Evolutionary conservation across 2,797 vertebrate genomes (phyloP).

Genomic region (Spinibarbus caldwelli): DNA sequence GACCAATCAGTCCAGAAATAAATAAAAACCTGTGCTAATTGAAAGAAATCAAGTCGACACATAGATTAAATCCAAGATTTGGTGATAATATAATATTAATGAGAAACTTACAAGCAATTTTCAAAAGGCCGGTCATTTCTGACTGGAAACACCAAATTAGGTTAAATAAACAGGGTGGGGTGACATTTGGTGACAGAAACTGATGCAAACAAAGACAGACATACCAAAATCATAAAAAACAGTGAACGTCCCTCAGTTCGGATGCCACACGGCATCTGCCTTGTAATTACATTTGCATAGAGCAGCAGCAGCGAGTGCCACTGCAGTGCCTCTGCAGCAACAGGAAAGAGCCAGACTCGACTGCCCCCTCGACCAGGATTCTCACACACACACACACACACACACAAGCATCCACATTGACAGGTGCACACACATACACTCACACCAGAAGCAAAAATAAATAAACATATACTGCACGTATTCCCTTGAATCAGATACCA

Average conservation of each 20-base stretch:
- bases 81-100: background rate
- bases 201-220: constrained; percentile 63
- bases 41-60: background rate
- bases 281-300: constrained; percentile 68
- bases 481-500: constrained; percentile 65
- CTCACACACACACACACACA: constrained; percentile 24
- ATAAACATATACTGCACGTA: constrained; percentile 58
- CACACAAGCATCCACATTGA: constrained; percentile 27
- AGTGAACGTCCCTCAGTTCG: constrained; percentile 53
- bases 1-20: background rate
- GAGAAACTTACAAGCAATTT: background rate
- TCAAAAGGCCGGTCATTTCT: background rate
- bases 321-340: constrained; percentile 77
- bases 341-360: constrained; percentile 43
- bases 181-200: constrained; percentile 51
- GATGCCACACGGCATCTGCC: constrained; percentile 51
- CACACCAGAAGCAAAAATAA: constrained; percentile 51
- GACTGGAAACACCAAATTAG: background rate
- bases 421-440: constrained; percentile 47
- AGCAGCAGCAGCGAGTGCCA: constrained; percentile 61
- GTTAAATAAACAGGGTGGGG: constrained; percentile 47
- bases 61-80: background rate
- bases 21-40: background rate
- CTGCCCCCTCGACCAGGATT: constrained; percentile 41
- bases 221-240: constrained; percentile 10